These are phyloP conservation scores for Tuta absoluta DNA, from an alignment of 2,888 invertebrate genomes.

Conservation along the genomic window DNA sequence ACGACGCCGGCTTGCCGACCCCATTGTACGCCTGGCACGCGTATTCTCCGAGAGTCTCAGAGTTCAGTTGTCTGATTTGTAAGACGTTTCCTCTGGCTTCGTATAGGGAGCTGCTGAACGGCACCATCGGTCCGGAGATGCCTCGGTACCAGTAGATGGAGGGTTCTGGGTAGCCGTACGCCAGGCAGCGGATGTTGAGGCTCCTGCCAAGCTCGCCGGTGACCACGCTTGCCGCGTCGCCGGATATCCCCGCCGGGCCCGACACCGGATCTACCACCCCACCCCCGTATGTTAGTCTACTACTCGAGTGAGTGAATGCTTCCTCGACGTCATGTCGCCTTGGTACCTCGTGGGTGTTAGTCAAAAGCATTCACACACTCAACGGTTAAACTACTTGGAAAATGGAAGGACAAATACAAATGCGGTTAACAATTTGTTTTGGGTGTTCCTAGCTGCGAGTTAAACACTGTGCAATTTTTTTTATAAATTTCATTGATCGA, in stretches of 20 bases:
- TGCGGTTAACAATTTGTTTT: conserved; percentile 46
- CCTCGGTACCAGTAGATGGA: conserved; percentile 93
- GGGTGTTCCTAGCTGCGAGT: conserved; percentile 39
- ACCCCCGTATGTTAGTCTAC: conserved; percentile 54
- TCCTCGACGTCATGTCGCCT: neutral
- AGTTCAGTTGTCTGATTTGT: conserved; percentile 85
- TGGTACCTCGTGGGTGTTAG: neutral
- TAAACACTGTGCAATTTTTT: neutral
- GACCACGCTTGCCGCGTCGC: conserved; percentile 83
- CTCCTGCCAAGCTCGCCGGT: conserved; percentile 87
- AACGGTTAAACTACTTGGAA: conserved; percentile 52
- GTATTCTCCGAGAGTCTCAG: conserved; percentile 90
- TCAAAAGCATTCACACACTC: conserved; percentile 54
- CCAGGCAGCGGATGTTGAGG: conserved; percentile 88
- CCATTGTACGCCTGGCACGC: conserved; percentile 95
- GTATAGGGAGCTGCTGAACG: conserved; percentile 84
- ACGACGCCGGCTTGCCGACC: conserved; percentile 87
- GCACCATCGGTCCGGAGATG: conserved; percentile 85
- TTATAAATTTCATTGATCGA: no score
- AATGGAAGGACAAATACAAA: conserved; percentile 50
- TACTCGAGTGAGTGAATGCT: conserved; percentile 44
- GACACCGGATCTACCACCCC: conserved; percentile 81
- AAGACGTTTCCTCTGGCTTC: conserved; percentile 89
- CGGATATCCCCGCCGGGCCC: conserved; percentile 84
- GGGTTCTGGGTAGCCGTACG: conserved; percentile 90